Base-by-base conservation (phyloP, 64 coral and sea anemone species). In the Porites australiensis region DNA sequence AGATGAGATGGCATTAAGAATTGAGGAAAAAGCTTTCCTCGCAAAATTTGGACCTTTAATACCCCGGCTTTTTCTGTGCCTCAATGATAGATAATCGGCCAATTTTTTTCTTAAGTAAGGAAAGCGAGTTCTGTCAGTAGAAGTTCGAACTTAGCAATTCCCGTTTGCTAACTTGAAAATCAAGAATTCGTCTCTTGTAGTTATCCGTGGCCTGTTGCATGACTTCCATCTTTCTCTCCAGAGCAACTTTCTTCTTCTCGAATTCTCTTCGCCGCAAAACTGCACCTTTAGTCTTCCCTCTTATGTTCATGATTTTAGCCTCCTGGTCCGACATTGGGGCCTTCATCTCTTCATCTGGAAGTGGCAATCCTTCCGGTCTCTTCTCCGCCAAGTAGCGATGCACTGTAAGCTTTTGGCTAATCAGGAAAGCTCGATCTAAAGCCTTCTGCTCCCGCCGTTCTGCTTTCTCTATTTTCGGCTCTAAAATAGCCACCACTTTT, bases 151-250 rank as follows among this genome's bases (percentile, higher is more conserved):
- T 83, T 2, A 83, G 59, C n/a, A 83, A 62, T 65, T 83, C 79
- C 44, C 79, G 21, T 83, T 83, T 83, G 44, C 79, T 83, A 48
- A 83, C 44, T 83, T 83, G 79, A 59, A 83, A 83, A 44, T 83
- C 57, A 16, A 65, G 44, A 59, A 63, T 83, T 8, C 79, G 58
- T 47, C 79, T 83, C 55, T 64, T 83, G 55, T 50, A 83, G 37
- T 83, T 83, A 8, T 83, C 79, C 61, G 65, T 48, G 14, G 79
- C 79, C 19, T 65, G 44, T 83, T 59, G 59, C 22, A 64, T 83
- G 8, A 83, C 79, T 15, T 83, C 58, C 3, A 83, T 83, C 65
- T 83, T 83, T 65, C 55, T 83, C 57, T 65, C 43, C 27, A 83
- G 49, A 48, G 59, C 21, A 47, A 2, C 44, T 47, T 16, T 64